Evolutionary conservation across 2,113 vertebrate genomes (phyloP).

Genomic region (Proterorhinus semilunaris): DNA sequence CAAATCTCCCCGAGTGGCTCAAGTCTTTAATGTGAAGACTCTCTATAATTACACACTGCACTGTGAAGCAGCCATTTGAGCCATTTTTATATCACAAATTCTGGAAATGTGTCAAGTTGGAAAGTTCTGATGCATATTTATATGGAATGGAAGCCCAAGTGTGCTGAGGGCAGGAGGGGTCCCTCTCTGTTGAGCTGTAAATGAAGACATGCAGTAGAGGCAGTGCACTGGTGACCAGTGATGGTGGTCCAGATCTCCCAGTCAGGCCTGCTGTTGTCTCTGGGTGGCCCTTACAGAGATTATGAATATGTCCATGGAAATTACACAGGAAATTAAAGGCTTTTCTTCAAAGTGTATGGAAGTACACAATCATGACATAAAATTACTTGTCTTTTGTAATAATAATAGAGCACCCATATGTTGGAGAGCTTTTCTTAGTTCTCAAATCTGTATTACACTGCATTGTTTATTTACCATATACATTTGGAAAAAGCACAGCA

Average conservation of each 20-base stretch:
- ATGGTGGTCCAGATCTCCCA: conserved; percentile 66
- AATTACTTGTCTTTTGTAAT: background rate
- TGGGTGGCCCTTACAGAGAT: conserved; percentile 68
- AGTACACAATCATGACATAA: background rate
- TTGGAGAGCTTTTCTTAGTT: too few relatives aligned
- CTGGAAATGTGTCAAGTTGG: conserved; percentile 13
- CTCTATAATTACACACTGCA: conserved; percentile 23
- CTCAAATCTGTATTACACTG: too few relatives aligned
- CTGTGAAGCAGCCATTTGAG: background rate
- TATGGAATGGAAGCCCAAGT: conserved; percentile 36
- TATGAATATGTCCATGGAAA: conserved; percentile 46
- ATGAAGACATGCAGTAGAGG: conserved; percentile 49
- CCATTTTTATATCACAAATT: background rate
- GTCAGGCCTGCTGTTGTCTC: conserved; percentile 49
- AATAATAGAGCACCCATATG: background rate
- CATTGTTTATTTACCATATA: too few relatives aligned
- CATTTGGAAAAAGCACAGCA: too few relatives aligned
- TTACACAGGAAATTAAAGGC: conserved; percentile 39
- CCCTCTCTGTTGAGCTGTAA: conserved; percentile 59
- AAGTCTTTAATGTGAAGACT: conserved; percentile 36
- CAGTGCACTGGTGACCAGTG: conserved; percentile 64
- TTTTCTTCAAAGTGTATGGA: conserved; percentile 15
- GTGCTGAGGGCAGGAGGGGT: conserved; percentile 49
- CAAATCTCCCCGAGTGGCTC: conserved; percentile 33
- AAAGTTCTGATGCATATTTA: conserved; percentile 58